Evolutionary conservation across 35 echinoderm and acorn worm species (phyloP), one percentile per base, ranked within the genome.

Genomic region (Apostichopus parvimensis): DNA sequence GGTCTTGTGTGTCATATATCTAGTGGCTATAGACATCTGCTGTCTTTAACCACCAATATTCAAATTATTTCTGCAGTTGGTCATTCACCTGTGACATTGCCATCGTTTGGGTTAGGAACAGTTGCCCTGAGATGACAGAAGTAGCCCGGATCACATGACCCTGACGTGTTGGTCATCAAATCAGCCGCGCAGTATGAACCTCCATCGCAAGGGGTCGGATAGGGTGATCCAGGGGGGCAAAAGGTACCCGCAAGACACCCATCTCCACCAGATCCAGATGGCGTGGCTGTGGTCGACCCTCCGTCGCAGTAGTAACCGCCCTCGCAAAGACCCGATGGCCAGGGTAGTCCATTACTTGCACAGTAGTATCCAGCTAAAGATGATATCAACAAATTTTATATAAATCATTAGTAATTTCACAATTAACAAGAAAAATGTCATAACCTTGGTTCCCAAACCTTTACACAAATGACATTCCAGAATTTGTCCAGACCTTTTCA

Each of bases 241-340:
- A 94, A 98, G 91, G 92, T 91, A 5, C 97, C 97, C 10, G 94
- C 94, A 6, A 73, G 73, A 80, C 97, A 98, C 79, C 83, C 24
- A 73, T 94, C 93, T 15, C 95, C 95, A 80, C 93, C 95, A 54
- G 82, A 61, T 54, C 95, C 95, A 77, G 90, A 64, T 5, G 96
- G 96, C 23, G 94, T 95, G 58, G 89, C 79, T 5, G 90, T 91
- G 17, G 70, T 91, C 23, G 95, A 93, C 15, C 94, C 90, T 5
- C 94, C 96, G 13, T 87, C 86, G 87, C 96, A 98, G 90, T 98
- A 98, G 91, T 91, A 98, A 11, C 96, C 96, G 0, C 96, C 96
- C 52, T 94, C 87, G 79, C 96, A 98, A 70, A 92, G 60, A 9
- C 88, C 94, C 0, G 94, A 93, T 0, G 96, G 96, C 86, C 91